These are phyloP conservation scores for Phaonia tiefii DNA, from an alignment of 2,888 invertebrate genomes.

Conservation along the genomic window DNA sequence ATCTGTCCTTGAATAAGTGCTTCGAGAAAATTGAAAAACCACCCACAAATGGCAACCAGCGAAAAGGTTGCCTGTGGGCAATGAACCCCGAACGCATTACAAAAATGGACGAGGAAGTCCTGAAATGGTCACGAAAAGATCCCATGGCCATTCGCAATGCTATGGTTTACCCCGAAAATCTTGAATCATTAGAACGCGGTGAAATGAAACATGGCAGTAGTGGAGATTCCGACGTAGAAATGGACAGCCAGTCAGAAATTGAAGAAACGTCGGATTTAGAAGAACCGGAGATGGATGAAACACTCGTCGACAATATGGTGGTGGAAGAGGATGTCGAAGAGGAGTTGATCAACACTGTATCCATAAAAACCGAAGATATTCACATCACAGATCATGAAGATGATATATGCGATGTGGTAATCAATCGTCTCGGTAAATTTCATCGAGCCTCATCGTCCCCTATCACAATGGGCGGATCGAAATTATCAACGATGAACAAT, in stretches of 20 bases:
- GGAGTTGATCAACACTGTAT: conserved; percentile 74
- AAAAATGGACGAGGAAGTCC: conserved; percentile 99
- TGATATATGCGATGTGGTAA: conserved; percentile 51
- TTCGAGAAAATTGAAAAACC: conserved; percentile 99
- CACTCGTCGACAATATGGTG: conserved; percentile 81
- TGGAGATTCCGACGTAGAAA: conserved; percentile 84
- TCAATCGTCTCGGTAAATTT: conserved; percentile 30
- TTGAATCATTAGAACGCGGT: conserved; percentile 91
- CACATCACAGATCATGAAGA: conserved; percentile 56
- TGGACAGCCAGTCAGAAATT: conserved; percentile 80
- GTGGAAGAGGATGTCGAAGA: conserved; percentile 80
- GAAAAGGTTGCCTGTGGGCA: conserved; percentile 96
- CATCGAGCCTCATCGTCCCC: conserved; percentile 28
- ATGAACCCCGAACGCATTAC: conserved; percentile 96
- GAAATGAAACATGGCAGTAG: conserved; percentile 91
- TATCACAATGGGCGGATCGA: conserved; percentile 32
- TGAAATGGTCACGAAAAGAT: conserved; percentile 98
- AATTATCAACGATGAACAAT: conserved; percentile 47
- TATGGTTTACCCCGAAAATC: conserved; percentile 95
- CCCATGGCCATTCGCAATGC: conserved; percentile 94
- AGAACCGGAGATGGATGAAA: conserved; percentile 82
- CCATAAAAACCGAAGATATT: conserved; percentile 69
- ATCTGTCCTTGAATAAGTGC: conserved; percentile 98
- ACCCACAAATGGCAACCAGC: conserved; percentile 90
- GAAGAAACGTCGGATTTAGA: conserved; percentile 82